phyloP scores from a whole-genome alignment of 2,797 vertebrate genomes.

The Pipistrellus nathusii region DNA sequence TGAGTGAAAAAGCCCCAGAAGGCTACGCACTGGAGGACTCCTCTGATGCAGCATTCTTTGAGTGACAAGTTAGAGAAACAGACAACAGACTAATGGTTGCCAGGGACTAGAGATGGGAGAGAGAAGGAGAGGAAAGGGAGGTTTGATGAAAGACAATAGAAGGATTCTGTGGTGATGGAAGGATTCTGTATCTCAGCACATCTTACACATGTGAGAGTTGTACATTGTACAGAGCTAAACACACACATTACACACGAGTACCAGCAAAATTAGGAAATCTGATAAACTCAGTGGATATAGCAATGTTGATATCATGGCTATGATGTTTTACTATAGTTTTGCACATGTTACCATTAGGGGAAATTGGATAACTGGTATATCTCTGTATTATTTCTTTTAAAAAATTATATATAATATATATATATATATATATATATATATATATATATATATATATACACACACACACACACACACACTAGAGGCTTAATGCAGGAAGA shows the following conservation, averaged over 20 bases:
- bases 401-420: no score
- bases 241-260: not conserved
- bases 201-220: not conserved
- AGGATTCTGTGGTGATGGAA: not conserved
- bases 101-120: not conserved
- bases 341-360: not conserved
- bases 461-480: no score
- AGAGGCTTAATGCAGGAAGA: no score
- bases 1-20: not conserved
- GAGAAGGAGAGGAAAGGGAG: not conserved
- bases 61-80: slow-evolving; percentile 1
- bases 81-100: not conserved
- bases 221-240: not conserved
- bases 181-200: not conserved
- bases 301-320: not conserved
- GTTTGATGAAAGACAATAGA: not conserved
- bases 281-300: not conserved
- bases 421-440: no score
- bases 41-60: not conserved
- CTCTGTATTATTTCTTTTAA: not conserved
- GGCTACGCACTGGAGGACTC: not conserved
- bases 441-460: no score
- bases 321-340: not conserved
- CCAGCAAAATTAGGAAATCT: not conserved
- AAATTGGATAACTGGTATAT: not conserved